Evolutionary conservation across 2,888 invertebrate genomes (phyloP).

Genomic region (Apamea monoglypha): DNA sequence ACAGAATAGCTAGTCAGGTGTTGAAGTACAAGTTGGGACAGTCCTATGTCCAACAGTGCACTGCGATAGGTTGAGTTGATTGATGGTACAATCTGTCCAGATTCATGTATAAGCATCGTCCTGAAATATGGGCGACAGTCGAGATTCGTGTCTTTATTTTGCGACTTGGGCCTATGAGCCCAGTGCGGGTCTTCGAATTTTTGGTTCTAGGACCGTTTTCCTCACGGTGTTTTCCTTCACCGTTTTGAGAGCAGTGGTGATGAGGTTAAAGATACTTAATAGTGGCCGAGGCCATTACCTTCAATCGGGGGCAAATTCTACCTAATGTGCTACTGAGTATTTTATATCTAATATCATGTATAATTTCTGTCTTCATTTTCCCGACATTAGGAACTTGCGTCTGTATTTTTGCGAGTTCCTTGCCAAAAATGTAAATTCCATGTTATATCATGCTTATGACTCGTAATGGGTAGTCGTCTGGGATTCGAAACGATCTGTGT

Average conservation of each 20-base stretch:
- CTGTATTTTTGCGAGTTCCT: neutral
- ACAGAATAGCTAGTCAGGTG: neutral
- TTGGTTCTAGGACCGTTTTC: too few relatives aligned
- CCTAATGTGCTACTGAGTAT: too few relatives aligned
- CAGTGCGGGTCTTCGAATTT: too few relatives aligned
- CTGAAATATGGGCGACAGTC: neutral
- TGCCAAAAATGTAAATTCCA: slow-evolving; percentile 26
- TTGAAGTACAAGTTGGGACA: neutral
- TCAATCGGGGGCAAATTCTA: too few relatives aligned
- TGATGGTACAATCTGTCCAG: neutral
- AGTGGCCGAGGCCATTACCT: too few relatives aligned
- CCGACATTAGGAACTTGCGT: neutral
- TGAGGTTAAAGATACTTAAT: too few relatives aligned
- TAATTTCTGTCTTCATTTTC: neutral
- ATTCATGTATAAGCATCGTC: neutral
- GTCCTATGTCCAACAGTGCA: neutral
- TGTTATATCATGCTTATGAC: slow-evolving; percentile 5
- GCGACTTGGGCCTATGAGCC: neutral
- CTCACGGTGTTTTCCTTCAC: too few relatives aligned
- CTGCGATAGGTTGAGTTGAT: neutral
- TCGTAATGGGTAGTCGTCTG: slow-evolving; percentile 19
- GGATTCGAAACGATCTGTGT: slow-evolving; percentile 11
- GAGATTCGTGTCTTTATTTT: neutral
- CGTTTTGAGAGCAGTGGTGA: too few relatives aligned
- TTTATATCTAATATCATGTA: too few relatives aligned